Evolutionary conservation across 2,888 invertebrate species (phyloP).

Genomic region (Spicauda simplicius): DNA sequence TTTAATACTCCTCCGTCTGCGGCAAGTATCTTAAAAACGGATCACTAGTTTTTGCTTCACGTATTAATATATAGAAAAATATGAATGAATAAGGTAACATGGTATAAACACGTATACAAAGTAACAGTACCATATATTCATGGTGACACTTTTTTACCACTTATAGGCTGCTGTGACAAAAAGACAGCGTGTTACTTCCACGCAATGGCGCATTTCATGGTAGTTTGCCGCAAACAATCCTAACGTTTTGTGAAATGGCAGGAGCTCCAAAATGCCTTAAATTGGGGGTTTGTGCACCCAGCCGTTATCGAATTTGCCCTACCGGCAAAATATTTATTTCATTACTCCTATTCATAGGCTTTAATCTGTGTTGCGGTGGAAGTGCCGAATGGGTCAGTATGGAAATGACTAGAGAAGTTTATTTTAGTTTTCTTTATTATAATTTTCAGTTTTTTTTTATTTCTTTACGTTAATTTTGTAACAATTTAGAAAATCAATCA

Average conservation of each 20-base stretch:
- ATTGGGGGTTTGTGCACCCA: conserved; percentile 75
- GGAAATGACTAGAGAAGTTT: conserved; percentile 10
- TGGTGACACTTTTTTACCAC: neutral
- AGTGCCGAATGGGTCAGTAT: conserved; percentile 40
- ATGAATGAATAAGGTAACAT: too few relatives aligned
- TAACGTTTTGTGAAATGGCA: conserved; percentile 73
- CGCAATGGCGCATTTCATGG: conserved; percentile 71
- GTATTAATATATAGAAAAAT: too few relatives aligned
- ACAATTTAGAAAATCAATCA: too few relatives aligned
- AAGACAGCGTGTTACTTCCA: conserved; percentile 56
- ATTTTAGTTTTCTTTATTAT: too few relatives aligned
- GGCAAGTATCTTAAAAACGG: too few relatives aligned
- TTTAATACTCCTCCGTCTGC: too few relatives aligned
- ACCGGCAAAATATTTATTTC: conserved; percentile 85
- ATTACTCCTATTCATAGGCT: conserved; percentile 82
- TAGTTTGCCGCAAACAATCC: conserved; percentile 73
- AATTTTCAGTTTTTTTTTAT: too few relatives aligned
- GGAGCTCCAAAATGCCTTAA: conserved; percentile 51
- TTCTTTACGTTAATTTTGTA: too few relatives aligned
- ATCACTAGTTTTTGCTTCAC: too few relatives aligned
- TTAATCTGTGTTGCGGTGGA: conserved; percentile 71
- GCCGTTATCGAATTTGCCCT: conserved; percentile 77
- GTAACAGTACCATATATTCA: conserved; percentile 4
- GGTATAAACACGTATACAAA: too few relatives aligned
- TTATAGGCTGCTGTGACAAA: conserved; percentile 20